These are phyloP conservation scores for Climacteris rufus DNA, from an alignment of 2,113 vertebrate species.

Conservation along the genomic window DNA sequence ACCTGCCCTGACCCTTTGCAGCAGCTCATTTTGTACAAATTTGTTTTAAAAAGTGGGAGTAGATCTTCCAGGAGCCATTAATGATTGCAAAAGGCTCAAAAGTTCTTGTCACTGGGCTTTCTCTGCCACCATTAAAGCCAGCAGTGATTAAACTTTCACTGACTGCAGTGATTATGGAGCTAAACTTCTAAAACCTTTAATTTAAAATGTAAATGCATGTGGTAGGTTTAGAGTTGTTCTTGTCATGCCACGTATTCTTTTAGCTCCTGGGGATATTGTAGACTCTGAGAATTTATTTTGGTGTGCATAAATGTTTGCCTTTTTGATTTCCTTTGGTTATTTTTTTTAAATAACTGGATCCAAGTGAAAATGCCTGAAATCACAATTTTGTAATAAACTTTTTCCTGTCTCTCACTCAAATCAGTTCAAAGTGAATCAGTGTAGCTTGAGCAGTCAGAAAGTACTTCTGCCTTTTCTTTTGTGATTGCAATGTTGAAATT, in stretches of 20 bases:
- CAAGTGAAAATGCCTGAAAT: not conserved
- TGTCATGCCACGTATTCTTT: not conserved
- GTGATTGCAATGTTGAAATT: not conserved
- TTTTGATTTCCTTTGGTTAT: not conserved
- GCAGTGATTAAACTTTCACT: not conserved
- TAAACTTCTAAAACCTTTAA: not conserved
- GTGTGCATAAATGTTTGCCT: not conserved
- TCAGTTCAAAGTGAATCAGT: not conserved
- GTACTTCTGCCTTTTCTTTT: not conserved
- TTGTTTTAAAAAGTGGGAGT: not conserved
- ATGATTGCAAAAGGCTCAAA: not conserved
- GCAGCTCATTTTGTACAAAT: not conserved
- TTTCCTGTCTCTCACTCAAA: not conserved
- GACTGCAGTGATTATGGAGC: not conserved
- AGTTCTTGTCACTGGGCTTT: not conserved
- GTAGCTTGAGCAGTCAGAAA: not conserved
- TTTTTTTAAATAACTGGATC: not conserved
- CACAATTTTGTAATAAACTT: not conserved
- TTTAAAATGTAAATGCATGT: not conserved
- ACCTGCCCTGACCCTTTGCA: not conserved
- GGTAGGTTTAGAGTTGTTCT: not conserved
- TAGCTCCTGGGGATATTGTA: not conserved
- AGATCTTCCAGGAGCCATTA: not conserved
- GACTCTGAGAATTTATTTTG: not conserved
- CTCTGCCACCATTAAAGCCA: not conserved